These are phyloP conservation scores for Pipistrellus kuhlii DNA, from an alignment of 2,797 vertebrate genomes.

Conservation along the genomic window DNA sequence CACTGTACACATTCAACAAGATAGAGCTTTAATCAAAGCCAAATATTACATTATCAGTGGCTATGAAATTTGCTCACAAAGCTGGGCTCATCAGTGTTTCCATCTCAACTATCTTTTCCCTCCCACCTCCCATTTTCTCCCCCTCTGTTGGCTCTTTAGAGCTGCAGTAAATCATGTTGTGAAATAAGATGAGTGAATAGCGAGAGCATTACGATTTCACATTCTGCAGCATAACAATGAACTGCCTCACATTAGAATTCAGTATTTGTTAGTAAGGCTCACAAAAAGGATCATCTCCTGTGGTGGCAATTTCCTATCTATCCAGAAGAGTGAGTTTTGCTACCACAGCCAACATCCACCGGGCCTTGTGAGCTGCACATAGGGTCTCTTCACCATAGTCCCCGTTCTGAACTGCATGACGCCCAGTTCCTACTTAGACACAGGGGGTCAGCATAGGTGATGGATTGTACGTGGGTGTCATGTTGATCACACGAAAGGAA, in stretches of 20 bases:
- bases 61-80: constrained; percentile 70
- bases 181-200: constrained; percentile 85
- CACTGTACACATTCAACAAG: not conserved
- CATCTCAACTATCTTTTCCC: constrained; percentile 28
- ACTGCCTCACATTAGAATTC: constrained; percentile 84
- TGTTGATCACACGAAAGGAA: constrained; percentile 50
- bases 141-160: constrained; percentile 61
- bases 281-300: constrained; percentile 77
- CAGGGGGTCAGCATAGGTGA: constrained; percentile 39
- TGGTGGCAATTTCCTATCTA: constrained; percentile 69
- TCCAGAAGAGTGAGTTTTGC: constrained; percentile 61
- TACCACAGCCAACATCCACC: constrained; percentile 35
- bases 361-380: constrained; percentile 26
- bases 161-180: constrained; percentile 81
- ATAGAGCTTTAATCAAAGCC: constrained; percentile 70
- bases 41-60: constrained; percentile 68
- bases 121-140: constrained; percentile 44
- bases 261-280: constrained; percentile 77
- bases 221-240: constrained; percentile 83
- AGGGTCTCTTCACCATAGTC: constrained; percentile 21
- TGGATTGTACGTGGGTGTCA: not conserved
- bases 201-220: constrained; percentile 85
- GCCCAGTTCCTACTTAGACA: constrained; percentile 10
- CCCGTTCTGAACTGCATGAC: not conserved
- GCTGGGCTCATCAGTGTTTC: constrained; percentile 72